Evolutionary conservation across 1,140 invertebrate genomes (phyloP).

Genomic region (Heliconius himera): DNA sequence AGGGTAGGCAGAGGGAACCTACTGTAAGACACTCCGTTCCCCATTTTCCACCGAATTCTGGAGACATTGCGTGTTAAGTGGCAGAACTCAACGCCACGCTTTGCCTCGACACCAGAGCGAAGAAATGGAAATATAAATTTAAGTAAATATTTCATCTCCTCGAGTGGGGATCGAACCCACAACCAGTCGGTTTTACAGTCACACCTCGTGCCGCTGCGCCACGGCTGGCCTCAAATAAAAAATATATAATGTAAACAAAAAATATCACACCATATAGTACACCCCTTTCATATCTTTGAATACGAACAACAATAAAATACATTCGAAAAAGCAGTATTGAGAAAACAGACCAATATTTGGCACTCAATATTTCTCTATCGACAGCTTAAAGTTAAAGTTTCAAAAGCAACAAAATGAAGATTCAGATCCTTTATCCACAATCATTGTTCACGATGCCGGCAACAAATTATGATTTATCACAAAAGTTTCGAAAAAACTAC

Average conservation of each 20-base stretch:
- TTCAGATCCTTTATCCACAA: not conserved
- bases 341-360: not conserved
- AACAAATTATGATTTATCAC: constrained; percentile 29
- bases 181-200: too few relatives aligned
- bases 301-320: not conserved
- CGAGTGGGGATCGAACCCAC: too few relatives aligned
- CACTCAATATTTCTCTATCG: constrained; percentile 12
- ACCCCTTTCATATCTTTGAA: not conserved
- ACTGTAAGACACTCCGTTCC: too few relatives aligned
- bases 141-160: too few relatives aligned
- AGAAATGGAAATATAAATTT: too few relatives aligned
- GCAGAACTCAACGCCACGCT: too few relatives aligned
- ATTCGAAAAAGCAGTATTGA: not conserved
- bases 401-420: not conserved
- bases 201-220: too few relatives aligned
- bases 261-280: not conserved
- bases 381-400: not conserved
- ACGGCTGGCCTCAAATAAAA: too few relatives aligned
- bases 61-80: too few relatives aligned
- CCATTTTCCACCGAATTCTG: too few relatives aligned
- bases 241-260: not conserved
- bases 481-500: constrained; percentile 29
- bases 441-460: constrained; percentile 15
- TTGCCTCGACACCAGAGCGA: too few relatives aligned
- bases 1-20: too few relatives aligned